Percentiles rank a stretch among this genome's conserved stretches.
phyloP scores from a whole-genome alignment of 64 coral and sea anemone genomes.

The Actinia tenebrosa region DNA sequence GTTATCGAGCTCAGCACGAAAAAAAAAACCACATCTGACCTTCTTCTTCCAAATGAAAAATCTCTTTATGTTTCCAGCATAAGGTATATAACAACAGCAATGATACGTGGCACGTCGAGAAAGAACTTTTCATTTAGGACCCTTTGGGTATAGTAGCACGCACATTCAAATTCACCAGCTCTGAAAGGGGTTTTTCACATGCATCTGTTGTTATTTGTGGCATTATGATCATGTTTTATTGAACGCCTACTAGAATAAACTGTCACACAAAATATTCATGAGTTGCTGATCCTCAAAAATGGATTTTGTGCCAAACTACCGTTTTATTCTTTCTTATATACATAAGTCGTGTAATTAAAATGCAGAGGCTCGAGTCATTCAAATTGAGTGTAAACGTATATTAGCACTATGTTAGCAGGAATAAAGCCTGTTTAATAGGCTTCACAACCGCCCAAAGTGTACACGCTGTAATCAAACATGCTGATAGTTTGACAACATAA shows the following conservation, averaged over 20 bases:
- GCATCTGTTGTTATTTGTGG: constrained; percentile 10
- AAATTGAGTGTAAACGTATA: neutral
- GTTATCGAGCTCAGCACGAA: too few species aligned
- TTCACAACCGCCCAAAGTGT: neutral
- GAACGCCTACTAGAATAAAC: neutral
- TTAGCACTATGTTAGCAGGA: neutral
- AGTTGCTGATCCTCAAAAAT: neutral
- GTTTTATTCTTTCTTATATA: neutral
- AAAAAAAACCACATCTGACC: neutral
- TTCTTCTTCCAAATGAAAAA: neutral
- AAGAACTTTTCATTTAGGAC: neutral
- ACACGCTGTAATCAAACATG: neutral
- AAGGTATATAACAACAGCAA: neutral
- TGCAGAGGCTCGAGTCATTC: neutral
- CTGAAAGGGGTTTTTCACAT: neutral
- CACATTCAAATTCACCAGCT: neutral
- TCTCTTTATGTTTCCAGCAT: neutral
- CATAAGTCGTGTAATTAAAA: neutral
- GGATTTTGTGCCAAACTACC: neutral
- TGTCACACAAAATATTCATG: constrained; percentile 25
- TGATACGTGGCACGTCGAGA: neutral
- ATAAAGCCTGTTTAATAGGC: neutral
- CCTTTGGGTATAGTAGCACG: neutral
- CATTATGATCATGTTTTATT: constrained; percentile 17
- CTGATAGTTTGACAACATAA: neutral